Base-by-base conservation (phyloP, 2,888 invertebrate species). In the Baronia brevicornis region DNA sequence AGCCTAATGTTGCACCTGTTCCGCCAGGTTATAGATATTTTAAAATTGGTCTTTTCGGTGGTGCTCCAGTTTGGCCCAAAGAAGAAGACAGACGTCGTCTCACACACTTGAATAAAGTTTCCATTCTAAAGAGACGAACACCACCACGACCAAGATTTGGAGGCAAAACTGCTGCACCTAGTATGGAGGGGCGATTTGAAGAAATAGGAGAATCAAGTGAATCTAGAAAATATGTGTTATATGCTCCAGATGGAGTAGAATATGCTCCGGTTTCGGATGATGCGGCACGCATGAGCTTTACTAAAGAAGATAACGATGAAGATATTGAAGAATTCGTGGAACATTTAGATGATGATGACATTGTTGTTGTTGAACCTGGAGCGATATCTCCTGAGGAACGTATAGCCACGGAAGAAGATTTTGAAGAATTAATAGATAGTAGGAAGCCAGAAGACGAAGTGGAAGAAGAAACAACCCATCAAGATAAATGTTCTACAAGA, bases 21-120 rank as follows among this genome's bases (percentile, higher is more conserved):
- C 87, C 88, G 1, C 82, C 87, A 11, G 80, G 85, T 33, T 88
- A 88, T 51, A 77, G 88, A 24, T 90, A 88, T 60, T 80, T 86
- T 46, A 88, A 87, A 51, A 74, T 88, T 2, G 92, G 84, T 38
- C 69, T 91, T 2, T 67, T 87, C 39, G 91, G 91, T 10, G 91
- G 91, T 3, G 86, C 90, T 0, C 90, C 90, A 1, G 87, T 89
- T 73, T 90, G 90, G 90, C 87, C 65, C 0, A 77, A 70, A 28
- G 72, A 72, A 6, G 71, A 71, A 36, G 72, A 69, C 6, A 54
- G 63, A 2, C 82, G 85, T 1, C 60, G 72, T 1, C 53, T 62
- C 2, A 49, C 66, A 0, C 77, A 77, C 37, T 51, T 75, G 9
- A 66, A 85, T 65, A 87, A 87, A 60, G 87, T 88, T 1, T 88